These are phyloP conservation scores for Drosophila aldrichi DNA, from an alignment of 2,888 invertebrate genomes.

Conservation along the genomic window DNA sequence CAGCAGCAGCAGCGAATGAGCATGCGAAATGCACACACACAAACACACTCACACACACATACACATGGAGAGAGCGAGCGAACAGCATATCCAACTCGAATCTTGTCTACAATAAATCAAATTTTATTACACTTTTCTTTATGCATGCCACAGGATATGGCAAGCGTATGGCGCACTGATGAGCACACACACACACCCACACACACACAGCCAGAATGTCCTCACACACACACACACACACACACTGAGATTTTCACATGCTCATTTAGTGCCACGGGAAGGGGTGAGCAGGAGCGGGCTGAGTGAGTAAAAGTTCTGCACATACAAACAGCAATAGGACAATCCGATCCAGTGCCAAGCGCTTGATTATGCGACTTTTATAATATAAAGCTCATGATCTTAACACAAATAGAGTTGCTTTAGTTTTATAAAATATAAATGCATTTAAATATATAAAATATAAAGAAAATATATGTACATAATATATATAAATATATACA, in stretches of 20 bases:
- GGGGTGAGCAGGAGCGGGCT: conserved; percentile 33
- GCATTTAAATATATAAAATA: too few relatives aligned
- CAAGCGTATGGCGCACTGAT: conserved; percentile 80
- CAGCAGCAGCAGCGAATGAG: conserved; percentile 65
- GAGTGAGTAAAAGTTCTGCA: background rate
- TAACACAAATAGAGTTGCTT: background rate
- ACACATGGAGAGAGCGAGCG: conserved; percentile 48
- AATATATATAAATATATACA: too few relatives aligned
- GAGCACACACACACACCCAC: conserved; percentile 57
- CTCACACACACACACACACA: conserved; percentile 22
- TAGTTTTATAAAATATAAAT: too few relatives aligned
- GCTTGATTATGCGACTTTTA: background rate
- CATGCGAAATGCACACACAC: conserved; percentile 49
- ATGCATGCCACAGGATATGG: conserved; percentile 83
- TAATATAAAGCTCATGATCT: background rate
- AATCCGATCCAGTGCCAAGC: conserved; percentile 31
- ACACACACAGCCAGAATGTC: conserved; percentile 12
- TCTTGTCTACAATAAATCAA: conserved; percentile 86
- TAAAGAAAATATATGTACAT: too few relatives aligned
- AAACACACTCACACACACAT: conserved; percentile 29
- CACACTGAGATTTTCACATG: conserved; percentile 69
- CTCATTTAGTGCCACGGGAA: conserved; percentile 56
- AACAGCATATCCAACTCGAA: conserved; percentile 83
- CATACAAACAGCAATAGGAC: conserved; percentile 10
- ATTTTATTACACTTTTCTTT: conserved; percentile 86